These are phyloP conservation scores for Puma concolor DNA, from an alignment of 2,113 vertebrate genomes.

Conservation along the genomic window DNA sequence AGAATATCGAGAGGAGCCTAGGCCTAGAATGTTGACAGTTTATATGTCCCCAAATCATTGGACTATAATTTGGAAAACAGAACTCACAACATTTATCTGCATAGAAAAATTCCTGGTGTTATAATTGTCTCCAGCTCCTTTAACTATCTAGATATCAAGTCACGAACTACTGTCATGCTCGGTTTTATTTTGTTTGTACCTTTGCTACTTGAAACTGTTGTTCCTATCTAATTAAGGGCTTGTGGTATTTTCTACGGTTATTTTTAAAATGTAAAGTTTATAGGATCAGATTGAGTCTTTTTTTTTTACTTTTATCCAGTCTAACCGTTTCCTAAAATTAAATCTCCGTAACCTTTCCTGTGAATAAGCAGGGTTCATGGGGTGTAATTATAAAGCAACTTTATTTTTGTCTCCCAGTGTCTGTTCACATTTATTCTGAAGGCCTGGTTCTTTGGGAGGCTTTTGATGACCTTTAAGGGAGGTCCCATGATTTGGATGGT, in stretches of 20 bases:
- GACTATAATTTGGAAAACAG: slow-evolving; percentile 8
- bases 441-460: slow-evolving; percentile 23
- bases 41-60: slow-evolving; percentile 40
- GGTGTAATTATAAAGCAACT: slow-evolving; percentile 61
- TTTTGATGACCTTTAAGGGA: slow-evolving; percentile 28
- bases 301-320: slow-evolving; percentile 39
- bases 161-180: background rate
- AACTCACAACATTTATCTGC: slow-evolving; percentile 20
- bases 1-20: background rate
- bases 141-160: background rate
- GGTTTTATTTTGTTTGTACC: slow-evolving; percentile 30
- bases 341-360: slow-evolving; percentile 59
- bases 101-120: background rate
- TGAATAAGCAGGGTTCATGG: slow-evolving; percentile 50
- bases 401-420: slow-evolving; percentile 58
- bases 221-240: slow-evolving; percentile 50
- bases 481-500: slow-evolving; percentile 4
- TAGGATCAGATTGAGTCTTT: background rate
- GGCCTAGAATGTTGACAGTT: background rate
- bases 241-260: slow-evolving; percentile 55
- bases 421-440: slow-evolving; percentile 23
- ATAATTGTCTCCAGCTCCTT: background rate
- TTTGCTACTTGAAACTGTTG: slow-evolving; percentile 22
- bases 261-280: slow-evolving; percentile 61
- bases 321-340: slow-evolving; percentile 69